A percentile compares a stretch with the other conserved stretches of the same genome.
phyloP scores from a whole-genome alignment of 2,113 vertebrate species.

The Numenius arquata region DNA sequence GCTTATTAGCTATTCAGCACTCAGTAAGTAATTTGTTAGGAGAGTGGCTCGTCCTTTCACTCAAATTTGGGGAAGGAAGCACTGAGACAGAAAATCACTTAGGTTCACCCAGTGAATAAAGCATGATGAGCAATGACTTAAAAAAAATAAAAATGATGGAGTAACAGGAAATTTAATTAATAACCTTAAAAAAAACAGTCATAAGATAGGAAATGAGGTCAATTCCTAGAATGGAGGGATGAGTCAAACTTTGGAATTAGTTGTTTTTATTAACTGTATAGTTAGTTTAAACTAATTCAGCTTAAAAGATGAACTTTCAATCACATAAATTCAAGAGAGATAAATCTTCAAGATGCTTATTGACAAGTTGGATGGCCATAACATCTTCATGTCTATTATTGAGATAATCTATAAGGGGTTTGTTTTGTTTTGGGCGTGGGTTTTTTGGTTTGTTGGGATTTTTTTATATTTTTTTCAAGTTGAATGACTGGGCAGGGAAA shows the following conservation, averaged over 20 bases:
- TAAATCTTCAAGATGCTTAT: background rate
- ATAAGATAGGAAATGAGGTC: background rate
- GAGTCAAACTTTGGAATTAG: background rate
- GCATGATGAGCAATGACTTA: background rate
- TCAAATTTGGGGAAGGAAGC: background rate
- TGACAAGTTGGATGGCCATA: background rate
- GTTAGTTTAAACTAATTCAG: background rate
- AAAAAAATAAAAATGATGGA: background rate
- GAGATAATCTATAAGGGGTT: background rate
- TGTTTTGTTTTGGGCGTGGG: background rate
- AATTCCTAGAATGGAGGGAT: background rate
- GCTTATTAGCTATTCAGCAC: background rate
- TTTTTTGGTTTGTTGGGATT: fast-evolving
- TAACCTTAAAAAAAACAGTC: background rate
- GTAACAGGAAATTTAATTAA: background rate
- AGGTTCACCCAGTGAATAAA: background rate
- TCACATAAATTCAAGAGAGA: background rate
- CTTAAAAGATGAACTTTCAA: background rate
- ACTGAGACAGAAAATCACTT: background rate
- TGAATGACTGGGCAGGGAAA: background rate
- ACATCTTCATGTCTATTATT: background rate
- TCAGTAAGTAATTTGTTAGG: background rate
- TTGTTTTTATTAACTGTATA: background rate
- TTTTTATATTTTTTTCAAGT: background rate
- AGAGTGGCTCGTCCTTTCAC: background rate